These are phyloP conservation scores for Thecocarcelia acutangulata DNA, from an alignment of 2,888 invertebrate species.

Conservation along the genomic window DNA sequence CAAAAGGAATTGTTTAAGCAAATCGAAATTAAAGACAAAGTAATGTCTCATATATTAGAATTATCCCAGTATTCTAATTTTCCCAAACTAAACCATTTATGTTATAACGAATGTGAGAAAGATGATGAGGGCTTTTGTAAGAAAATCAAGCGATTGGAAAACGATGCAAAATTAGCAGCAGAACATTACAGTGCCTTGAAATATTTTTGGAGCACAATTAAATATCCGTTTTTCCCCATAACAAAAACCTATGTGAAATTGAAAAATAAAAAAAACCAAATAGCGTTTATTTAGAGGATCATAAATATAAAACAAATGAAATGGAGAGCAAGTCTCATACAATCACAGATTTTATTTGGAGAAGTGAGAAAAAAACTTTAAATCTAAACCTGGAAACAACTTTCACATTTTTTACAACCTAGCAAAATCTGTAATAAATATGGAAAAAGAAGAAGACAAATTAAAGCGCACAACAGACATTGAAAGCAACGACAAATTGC, in stretches of 20 bases:
- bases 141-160: background rate
- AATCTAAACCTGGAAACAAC: too few species aligned
- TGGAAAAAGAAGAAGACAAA: background rate
- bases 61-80: background rate
- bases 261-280: too few species aligned
- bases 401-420: too few species aligned
- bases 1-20: slow-evolving; percentile 18
- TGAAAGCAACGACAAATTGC: background rate
- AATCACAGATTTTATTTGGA: too few species aligned
- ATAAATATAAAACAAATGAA: too few species aligned
- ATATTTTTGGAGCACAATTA: slow-evolving; percentile 11
- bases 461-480: background rate
- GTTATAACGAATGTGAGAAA: background rate
- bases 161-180: background rate
- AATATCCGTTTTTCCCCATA: slow-evolving; percentile 21
- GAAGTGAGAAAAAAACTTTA: too few species aligned
- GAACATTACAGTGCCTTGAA: background rate
- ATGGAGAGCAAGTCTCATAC: too few species aligned
- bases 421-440: background rate
- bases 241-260: too few species aligned
- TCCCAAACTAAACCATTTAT: slow-evolving; percentile 18
- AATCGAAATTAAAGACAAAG: slow-evolving; percentile 16
- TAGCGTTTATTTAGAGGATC: too few species aligned
- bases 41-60: slow-evolving; percentile 12
- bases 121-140: background rate